phyloP scores from a whole-genome alignment of 1,140 invertebrate species.

The Drosophila grimshawi region DNA sequence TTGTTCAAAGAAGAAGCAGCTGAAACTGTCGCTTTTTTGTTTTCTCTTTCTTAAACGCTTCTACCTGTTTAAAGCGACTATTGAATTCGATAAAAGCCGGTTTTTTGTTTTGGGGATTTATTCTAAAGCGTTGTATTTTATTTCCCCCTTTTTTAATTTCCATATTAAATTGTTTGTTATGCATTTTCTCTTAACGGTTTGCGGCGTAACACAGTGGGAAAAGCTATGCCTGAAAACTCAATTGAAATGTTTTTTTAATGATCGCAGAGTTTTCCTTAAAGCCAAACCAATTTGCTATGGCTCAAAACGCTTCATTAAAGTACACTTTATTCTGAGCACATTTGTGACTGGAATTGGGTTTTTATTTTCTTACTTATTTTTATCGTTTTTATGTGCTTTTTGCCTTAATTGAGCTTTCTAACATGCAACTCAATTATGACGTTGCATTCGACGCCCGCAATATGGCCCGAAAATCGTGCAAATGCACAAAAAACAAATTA shows the following conservation, averaged over 20 bases:
- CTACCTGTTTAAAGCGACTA: neutral
- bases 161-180: slow-evolving; percentile 40
- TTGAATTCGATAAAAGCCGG: neutral
- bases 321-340: slow-evolving; percentile 50
- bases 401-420: slow-evolving; percentile 46
- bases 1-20: neutral
- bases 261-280: slow-evolving; percentile 16
- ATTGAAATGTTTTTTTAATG: slow-evolving; percentile 42
- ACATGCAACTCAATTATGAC: slow-evolving; percentile 36
- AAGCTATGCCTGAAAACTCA: slow-evolving; percentile 10
- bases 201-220: slow-evolving; percentile 37
- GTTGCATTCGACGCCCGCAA: slow-evolving; percentile 29
- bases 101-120: neutral
- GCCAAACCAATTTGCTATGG: slow-evolving; percentile 18
- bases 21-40: neutral
- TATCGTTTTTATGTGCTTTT: slow-evolving; percentile 28
- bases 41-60: neutral
- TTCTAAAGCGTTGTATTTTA: neutral
- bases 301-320: slow-evolving; percentile 48
- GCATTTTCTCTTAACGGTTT: slow-evolving; percentile 27
- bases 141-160: slow-evolving; percentile 20
- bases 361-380: slow-evolving; percentile 16
- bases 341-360: slow-evolving; percentile 1
- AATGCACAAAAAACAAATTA: slow-evolving; percentile 13
- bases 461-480: slow-evolving; percentile 39